Evolutionary conservation across 2,113 vertebrate genomes (phyloP).

Genomic region (Origma solitaria): DNA sequence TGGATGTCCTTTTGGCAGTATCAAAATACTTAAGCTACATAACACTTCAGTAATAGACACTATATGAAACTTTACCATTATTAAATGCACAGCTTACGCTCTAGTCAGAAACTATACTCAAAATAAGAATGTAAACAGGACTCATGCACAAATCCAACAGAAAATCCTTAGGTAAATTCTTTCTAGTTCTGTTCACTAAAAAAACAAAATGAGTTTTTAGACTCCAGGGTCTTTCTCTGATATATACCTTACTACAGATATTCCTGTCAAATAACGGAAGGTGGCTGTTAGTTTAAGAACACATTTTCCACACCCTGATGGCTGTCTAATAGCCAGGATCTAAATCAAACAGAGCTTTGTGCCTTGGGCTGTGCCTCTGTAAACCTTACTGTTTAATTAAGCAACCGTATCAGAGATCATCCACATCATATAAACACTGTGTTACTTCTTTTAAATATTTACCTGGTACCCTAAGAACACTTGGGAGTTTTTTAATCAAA

Average conservation of each 20-base stretch:
- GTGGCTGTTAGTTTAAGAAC: background rate
- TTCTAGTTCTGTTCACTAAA: background rate
- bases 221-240: background rate
- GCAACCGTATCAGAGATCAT: background rate
- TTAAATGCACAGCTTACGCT: background rate
- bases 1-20: background rate
- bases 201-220: background rate
- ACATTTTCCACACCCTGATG: background rate
- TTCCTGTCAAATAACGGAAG: background rate
- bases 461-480: background rate
- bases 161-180: background rate
- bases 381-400: conserved; percentile 11
- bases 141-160: background rate
- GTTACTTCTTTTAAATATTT: background rate
- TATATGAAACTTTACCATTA: background rate
- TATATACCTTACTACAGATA: background rate
- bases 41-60: background rate
- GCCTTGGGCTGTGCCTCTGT: background rate
- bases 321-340: background rate
- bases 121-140: background rate
- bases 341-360: background rate
- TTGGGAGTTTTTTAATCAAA: background rate
- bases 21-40: background rate
- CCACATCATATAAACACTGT: background rate
- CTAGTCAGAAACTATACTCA: background rate